Base-by-base conservation (phyloP, 2,797 vertebrate genomes). In the Emys orbicularis region DNA sequence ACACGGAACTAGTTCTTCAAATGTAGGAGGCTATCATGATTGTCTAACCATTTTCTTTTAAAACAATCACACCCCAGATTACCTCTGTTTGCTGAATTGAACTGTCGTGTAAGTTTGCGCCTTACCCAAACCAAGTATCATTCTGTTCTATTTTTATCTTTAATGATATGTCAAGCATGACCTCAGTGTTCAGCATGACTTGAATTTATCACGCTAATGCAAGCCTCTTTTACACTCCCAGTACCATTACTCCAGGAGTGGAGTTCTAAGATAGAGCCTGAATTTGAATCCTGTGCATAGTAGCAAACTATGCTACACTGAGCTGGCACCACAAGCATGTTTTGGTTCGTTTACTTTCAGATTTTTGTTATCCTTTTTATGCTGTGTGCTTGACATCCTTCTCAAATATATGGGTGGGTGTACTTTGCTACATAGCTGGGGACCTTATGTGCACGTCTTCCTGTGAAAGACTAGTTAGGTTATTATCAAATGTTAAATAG, bases 351-450 rank as follows among this genome's bases (percentile, higher is more conserved):
- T 3, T 52, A 13, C 23, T 37, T 80, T 52, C 50, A n/a, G 0
- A 0, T 0, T 0, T n/a, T 50, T 5, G 0, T 34, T 76, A 29
- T 68, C 12, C 56, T 57, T 57, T 57, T 57, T 57, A 57, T 57
- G 11, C 11, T 57, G 25, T 57, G 56, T 72, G 80, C 49, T 57
- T 84, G 8, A 83, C 81, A 8, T 2, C 61, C 61, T 68, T n/a
- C 34, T 34, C 34, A 68, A 16, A 31, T 81, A 50, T 3, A 19
- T 11, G 25, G 10, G 56, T 27, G 61, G 34, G 19, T 8, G 5
- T 72, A 86, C 29, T 68, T 34, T 83, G 54, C 37, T 5, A 12
- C 81, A 84, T 95, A 90, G 74, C 68, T 54, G 79, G 65, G 34
- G 5, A 77, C 82, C 57, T 61, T 31, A 3, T 3, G 1, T 72